Evolutionary conservation across 2,797 vertebrate genomes (phyloP), one percentile per base, ranked within the genome.

Genomic region (Adelosebastes latens): DNA sequence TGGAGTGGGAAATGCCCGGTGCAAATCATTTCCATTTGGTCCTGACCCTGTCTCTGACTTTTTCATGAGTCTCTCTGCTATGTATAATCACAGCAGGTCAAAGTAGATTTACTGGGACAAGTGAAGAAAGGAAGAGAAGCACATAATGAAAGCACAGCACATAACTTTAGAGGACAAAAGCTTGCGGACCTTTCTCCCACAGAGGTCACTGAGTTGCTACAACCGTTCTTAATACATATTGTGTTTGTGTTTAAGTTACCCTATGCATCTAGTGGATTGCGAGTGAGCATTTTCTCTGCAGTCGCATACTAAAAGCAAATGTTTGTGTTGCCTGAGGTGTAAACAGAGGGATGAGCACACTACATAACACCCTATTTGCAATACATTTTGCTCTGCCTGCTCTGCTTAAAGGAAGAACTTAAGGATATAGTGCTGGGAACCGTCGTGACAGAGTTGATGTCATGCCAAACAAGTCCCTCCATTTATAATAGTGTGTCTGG

Each of bases 401-500:
- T 77, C 36, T 75, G 74, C 79, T 88, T 71, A 81, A 88, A 77
- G 71, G 85, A 67, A 85, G 27, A 85, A 89, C 74, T 83, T 82
- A 65, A 88, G 65, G 68, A 90, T 87, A 69, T 36, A 85, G 72
- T 79, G 72, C 49, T 72, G 58, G 77, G 53, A 84, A 70, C 68
- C 29, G 32, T 82, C 18, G 42, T 87, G 76, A 80, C 75, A 75
- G 87, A 90, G 87, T 85, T 86, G 73, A 91, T 91, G 87, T 89
- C 88, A 92, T 80, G 84, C 85, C 85, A 90, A 86, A 85, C 79
- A 85, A 88, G 75, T 83, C 79, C 66, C 83, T 86, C 85, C 83
- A 88, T 91, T 88, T 93, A 78, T 88, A 85, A 87, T 77, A 79
- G 79, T 86, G 84, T 86, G 87, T 81, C 79, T 81, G 87, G 79